A percentile compares a stretch with the other conserved stretches of the same genome.
These are phyloP conservation scores for Ammospiza maritima DNA, from an alignment of 2,797 vertebrate species.

Conservation along the genomic window DNA sequence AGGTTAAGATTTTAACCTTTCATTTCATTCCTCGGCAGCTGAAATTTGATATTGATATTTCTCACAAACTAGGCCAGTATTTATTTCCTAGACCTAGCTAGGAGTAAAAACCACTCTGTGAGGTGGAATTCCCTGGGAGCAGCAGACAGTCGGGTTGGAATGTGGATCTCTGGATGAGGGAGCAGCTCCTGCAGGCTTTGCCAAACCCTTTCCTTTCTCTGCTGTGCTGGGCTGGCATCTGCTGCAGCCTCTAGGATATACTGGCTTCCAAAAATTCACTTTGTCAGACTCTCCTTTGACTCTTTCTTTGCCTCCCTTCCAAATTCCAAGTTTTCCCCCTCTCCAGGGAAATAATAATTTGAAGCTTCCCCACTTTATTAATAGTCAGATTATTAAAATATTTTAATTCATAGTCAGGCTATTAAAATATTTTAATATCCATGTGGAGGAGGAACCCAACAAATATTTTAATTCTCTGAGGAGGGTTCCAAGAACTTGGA, in stretches of 20 bases:
- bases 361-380: neutral
- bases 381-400: neutral
- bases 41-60: constrained; percentile 8
- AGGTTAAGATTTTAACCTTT: neutral
- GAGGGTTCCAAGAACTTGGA: neutral
- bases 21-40: neutral
- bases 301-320: neutral
- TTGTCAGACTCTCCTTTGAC: neutral
- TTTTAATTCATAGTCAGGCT: neutral
- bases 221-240: neutral
- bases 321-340: neutral
- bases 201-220: neutral
- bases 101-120: neutral
- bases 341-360: neutral
- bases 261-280: neutral
- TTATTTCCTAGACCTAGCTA: neutral
- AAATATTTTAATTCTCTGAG: neutral
- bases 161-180: neutral
- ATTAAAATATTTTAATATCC: neutral
- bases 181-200: neutral
- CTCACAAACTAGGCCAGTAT: neutral
- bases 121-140: neutral
- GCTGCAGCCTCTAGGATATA: neutral
- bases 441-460: no score
- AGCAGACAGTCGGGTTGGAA: neutral